Conservation (phyloP, 2,888 invertebrate species). For the Beris chalybata region DNA sequence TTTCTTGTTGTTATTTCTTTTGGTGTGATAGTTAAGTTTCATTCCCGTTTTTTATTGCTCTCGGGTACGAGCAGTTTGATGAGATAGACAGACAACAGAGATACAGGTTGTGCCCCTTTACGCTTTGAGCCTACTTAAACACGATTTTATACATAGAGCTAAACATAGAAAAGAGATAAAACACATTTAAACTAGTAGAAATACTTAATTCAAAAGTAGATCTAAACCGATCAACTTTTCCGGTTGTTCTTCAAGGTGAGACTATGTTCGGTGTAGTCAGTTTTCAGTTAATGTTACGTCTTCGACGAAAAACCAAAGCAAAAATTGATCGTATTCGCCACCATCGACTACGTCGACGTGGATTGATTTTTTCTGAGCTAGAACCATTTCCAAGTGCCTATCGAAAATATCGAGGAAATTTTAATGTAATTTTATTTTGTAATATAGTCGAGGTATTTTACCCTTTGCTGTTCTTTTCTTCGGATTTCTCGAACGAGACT, state of each 20-base stretch:
- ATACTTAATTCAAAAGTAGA: conserved; percentile 17
- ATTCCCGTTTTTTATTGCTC: neutral
- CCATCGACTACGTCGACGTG: conserved; percentile 76
- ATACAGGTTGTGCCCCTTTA: conserved; percentile 20
- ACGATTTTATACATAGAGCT: conserved; percentile 6
- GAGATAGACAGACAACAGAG: conserved; percentile 19
- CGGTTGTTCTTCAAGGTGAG: neutral
- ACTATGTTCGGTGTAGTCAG: neutral
- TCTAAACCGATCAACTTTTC: conserved; percentile 5
- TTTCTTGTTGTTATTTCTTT: too few relatives aligned
- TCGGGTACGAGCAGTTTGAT: conserved; percentile 21
- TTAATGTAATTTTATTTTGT: neutral
- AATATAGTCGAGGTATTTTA: conserved; percentile 27
- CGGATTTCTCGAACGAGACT: conserved; percentile 86
- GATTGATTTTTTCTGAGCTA: conserved; percentile 57
- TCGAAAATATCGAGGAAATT: neutral
- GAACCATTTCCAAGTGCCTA: conserved; percentile 60
- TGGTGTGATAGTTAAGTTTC: too few relatives aligned
- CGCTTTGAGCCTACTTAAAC: conserved; percentile 23
- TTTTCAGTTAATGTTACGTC: conserved; percentile 52
- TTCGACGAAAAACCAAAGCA: conserved; percentile 70
- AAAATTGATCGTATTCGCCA: conserved; percentile 81
- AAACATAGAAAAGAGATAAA: conserved; percentile 2
- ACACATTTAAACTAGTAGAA: conserved; percentile 24
- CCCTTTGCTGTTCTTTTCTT: conserved; percentile 69